Evolutionary conservation across 2,113 vertebrate genomes (phyloP).

Genomic region (Carettochelys insculpta): DNA sequence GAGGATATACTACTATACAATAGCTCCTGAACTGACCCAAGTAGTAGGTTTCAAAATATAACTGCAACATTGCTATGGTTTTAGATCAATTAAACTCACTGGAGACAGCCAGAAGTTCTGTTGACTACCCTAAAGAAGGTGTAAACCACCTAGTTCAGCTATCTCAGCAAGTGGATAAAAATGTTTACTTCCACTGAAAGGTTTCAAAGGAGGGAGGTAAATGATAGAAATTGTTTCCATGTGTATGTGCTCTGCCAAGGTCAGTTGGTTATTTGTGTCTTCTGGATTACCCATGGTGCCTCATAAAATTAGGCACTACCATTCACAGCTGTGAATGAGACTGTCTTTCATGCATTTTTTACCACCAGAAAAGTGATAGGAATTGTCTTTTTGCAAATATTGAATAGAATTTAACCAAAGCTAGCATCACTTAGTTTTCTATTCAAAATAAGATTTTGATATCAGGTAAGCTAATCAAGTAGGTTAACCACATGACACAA

Average conservation of each 20-base stretch:
- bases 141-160: neutral
- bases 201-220: neutral
- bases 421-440: neutral
- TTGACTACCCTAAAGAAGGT: neutral
- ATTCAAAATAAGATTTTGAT: neutral
- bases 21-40: neutral
- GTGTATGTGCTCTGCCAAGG: neutral
- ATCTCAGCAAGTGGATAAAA: neutral
- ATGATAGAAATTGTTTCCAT: neutral
- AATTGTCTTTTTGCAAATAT: neutral
- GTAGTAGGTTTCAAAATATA: neutral
- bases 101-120: neutral
- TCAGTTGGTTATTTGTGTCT: neutral
- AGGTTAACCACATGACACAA: neutral
- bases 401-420: neutral
- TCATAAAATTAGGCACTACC: neutral
- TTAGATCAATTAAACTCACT: neutral
- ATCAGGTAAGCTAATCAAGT: neutral
- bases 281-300: neutral
- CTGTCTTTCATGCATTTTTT: neutral
- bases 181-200: neutral
- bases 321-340: neutral
- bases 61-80: neutral
- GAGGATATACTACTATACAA: neutral
- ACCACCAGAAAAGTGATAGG: neutral